Conservation (phyloP, 1,140 invertebrate genomes). For the Conopomorpha cramerella region DNA sequence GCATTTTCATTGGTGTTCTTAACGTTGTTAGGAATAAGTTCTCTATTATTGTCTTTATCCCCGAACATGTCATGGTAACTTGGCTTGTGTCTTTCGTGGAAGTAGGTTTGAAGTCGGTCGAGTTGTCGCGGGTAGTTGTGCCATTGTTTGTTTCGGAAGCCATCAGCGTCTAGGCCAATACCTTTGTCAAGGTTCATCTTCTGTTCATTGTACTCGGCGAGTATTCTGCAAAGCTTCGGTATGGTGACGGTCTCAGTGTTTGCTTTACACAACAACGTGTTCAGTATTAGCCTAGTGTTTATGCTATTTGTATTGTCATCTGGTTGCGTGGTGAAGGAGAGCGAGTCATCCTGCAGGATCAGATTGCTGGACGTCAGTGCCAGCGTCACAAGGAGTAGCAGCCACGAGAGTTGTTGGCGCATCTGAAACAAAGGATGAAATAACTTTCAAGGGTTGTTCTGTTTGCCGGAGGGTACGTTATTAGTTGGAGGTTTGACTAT, state of each 20-base stretch:
- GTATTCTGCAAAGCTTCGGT: slow-evolving; percentile 12
- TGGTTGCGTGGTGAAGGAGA: slow-evolving; percentile 7
- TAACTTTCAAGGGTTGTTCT: too few species aligned
- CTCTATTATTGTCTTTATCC: too few species aligned
- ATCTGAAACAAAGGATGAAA: slow-evolving; percentile 53
- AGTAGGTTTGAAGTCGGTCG: slow-evolving; percentile 34
- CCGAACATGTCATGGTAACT: too few species aligned
- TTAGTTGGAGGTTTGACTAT: too few species aligned
- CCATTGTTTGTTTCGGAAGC: slow-evolving; percentile 42
- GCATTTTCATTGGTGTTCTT: too few species aligned
- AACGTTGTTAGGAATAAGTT: too few species aligned
- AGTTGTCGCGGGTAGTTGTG: slow-evolving; percentile 43
- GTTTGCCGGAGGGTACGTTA: too few species aligned
- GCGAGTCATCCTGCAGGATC: slow-evolving; percentile 13
- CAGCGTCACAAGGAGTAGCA: slow-evolving; percentile 28
- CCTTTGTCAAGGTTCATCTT: slow-evolving; percentile 17
- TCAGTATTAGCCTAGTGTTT: slow-evolving; percentile 19
- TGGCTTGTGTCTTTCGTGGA: slow-evolving; percentile 13
- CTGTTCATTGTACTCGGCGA: slow-evolving; percentile 10
- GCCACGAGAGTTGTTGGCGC: slow-evolving; percentile 24
- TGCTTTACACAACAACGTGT: slow-evolving; percentile 26
- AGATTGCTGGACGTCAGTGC: slow-evolving; percentile 39
- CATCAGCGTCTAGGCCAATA: slow-evolving; percentile 25
- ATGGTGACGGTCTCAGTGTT: slow-evolving; percentile 13
- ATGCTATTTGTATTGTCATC: slow-evolving; percentile 37